Evolutionary conservation across 2,888 invertebrate genomes (phyloP).

Genomic region (Perizoma flavofasciatum): DNA sequence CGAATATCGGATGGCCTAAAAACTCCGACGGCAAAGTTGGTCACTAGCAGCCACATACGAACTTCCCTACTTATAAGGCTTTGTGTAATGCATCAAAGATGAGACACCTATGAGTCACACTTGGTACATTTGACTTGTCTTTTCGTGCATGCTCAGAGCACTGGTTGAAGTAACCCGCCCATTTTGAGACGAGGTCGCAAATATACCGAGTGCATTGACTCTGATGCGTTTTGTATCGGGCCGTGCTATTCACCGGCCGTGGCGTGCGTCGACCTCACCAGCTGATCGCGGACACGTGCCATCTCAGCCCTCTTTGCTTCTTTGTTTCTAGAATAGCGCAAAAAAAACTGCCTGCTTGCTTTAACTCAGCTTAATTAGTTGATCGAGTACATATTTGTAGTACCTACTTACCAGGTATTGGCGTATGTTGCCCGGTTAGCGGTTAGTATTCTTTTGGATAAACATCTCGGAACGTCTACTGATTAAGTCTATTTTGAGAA

Average conservation of each 20-base stretch:
- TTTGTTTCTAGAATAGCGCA: slow-evolving; percentile 31
- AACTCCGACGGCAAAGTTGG: too few relatives aligned
- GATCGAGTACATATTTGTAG: slow-evolving; percentile 7
- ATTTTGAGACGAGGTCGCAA: slow-evolving; percentile 39
- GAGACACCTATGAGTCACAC: slow-evolving; percentile 29
- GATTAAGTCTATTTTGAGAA: slow-evolving; percentile 16
- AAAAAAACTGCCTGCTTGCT: slow-evolving; percentile 20
- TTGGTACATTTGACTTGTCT: slow-evolving; percentile 4
- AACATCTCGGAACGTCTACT: slow-evolving; percentile 9
- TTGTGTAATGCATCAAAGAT: slow-evolving; percentile 16
- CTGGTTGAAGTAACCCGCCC: slow-evolving; percentile 43
- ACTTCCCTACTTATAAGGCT: too few relatives aligned
- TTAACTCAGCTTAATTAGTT: slow-evolving; percentile 19
- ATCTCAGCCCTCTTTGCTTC: slow-evolving; percentile 34
- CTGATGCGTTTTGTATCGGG: slow-evolving; percentile 47
- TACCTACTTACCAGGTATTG: neutral
- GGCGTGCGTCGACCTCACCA: slow-evolving; percentile 56
- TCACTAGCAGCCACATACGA: too few relatives aligned
- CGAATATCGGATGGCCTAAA: too few relatives aligned
- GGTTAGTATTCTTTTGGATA: slow-evolving; percentile 1
- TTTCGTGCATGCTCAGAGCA: slow-evolving; percentile 27
- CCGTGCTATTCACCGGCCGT: slow-evolving; percentile 55
- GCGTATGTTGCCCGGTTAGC: too few relatives aligned
- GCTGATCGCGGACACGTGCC: slow-evolving; percentile 64
- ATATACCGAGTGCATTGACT: slow-evolving; percentile 45